Evolutionary conservation across 2,113 vertebrate species (phyloP).

Genomic region (Agapornis roseicollis): DNA sequence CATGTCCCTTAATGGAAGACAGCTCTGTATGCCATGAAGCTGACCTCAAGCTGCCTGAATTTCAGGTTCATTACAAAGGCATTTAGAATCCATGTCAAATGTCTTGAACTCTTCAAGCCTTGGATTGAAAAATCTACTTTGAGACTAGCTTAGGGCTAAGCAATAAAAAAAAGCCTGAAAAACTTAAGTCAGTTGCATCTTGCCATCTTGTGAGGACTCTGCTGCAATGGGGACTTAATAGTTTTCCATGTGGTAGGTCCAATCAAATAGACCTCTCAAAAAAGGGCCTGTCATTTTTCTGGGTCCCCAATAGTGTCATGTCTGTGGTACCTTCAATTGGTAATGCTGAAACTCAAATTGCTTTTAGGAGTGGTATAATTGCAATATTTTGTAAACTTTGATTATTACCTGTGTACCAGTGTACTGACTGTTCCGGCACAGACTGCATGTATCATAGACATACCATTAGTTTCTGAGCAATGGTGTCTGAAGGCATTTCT

Average conservation of each 20-base stretch:
- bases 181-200: not conserved
- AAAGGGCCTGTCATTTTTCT: not conserved
- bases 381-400: not conserved
- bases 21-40: not conserved
- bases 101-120: slow-evolving; percentile 4
- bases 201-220: not conserved
- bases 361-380: not conserved
- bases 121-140: not conserved
- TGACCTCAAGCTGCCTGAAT: not conserved
- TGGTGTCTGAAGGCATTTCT: not conserved
- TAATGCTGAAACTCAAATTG: not conserved
- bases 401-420: not conserved
- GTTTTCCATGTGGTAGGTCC: not conserved
- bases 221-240: not conserved
- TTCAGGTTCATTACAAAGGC: slow-evolving; percentile 29
- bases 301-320: not conserved
- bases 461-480: not conserved
- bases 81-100: slow-evolving; percentile 28
- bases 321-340: not conserved
- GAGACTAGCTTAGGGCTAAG: slow-evolving; percentile 4
- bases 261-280: not conserved
- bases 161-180: not conserved
- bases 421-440: not conserved
- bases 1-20: not conserved
- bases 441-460: not conserved